Percentiles rank a stretch among this genome's conserved stretches.
These are phyloP conservation scores for Galaxea fascicularis DNA, from an alignment of 92 coral and sea anemone genomes.

Conservation along the genomic window DNA sequence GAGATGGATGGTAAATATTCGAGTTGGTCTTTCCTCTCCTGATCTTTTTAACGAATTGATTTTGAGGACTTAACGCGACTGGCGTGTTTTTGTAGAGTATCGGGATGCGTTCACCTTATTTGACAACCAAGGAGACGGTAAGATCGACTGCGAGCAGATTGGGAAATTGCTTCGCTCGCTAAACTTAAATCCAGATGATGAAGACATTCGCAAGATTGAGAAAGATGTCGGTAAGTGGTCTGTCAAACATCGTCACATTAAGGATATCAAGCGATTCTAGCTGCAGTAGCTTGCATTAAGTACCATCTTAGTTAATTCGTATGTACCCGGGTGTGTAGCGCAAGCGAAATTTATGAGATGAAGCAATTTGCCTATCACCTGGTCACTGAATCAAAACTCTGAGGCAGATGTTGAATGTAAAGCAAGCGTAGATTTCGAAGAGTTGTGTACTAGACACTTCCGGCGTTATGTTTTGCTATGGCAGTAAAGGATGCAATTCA, in stretches of 20 bases:
- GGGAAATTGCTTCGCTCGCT: conserved; percentile 92
- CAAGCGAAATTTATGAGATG: not conserved
- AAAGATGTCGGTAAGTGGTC: conserved; percentile 74
- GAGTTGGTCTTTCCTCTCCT: not conserved
- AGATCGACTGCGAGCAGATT: conserved; percentile 89
- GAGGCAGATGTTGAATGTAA: too few species aligned
- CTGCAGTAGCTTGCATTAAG: not conserved
- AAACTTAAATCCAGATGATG: conserved; percentile 88
- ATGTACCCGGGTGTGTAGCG: too few species aligned
- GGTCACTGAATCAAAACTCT: not conserved
- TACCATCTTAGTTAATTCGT: not conserved
- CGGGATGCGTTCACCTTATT: conserved; percentile 91
- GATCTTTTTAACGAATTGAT: not conserved
- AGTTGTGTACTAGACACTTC: too few species aligned
- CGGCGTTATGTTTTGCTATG: too few species aligned
- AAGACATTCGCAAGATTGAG: conserved; percentile 88
- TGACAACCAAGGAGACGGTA: conserved; percentile 93
- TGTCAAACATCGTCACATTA: not conserved
- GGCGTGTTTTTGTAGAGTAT: conserved; percentile 72
- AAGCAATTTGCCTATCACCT: not conserved
- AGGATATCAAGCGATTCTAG: not conserved
- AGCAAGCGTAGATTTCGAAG: too few species aligned
- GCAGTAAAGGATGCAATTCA: too few species aligned
- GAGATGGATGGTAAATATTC: conserved; percentile 39
- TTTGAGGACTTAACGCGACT: not conserved